Evolutionary conservation across 2,888 invertebrate genomes (phyloP).

Genomic region (Eledone cirrhosa): DNA sequence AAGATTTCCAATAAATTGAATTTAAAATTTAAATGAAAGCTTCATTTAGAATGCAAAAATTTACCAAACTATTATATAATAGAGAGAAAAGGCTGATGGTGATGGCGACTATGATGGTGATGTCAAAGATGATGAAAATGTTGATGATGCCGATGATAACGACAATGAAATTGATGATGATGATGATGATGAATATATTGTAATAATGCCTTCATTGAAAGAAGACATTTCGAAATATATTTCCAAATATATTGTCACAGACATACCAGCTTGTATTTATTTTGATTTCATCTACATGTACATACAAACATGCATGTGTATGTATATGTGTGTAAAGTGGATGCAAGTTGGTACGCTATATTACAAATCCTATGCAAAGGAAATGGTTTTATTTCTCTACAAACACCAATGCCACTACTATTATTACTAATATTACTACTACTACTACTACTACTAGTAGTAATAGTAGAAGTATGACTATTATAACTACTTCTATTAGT

Average conservation of each 20-base stretch:
- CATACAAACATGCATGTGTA: background rate
- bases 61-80: background rate
- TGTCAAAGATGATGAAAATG: background rate
- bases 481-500: no score
- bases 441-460: no score
- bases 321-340: background rate
- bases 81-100: background rate
- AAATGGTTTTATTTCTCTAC: no score
- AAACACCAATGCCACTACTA: no score
- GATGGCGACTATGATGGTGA: background rate
- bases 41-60: background rate
- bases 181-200: background rate
- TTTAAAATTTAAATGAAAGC: slow-evolving; percentile 22
- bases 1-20: slow-evolving; percentile 20
- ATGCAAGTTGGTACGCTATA: no score
- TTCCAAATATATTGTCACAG: background rate
- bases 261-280: background rate
- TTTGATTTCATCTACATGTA: slow-evolving; percentile 5
- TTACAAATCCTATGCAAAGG: no score
- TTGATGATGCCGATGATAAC: background rate
- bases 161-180: background rate
- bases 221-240: background rate
- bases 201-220: background rate
- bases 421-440: no score
- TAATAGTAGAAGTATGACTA: no score